phyloP scores from a whole-genome alignment of 2,797 vertebrate species.

The Acanthurus lineatus region DNA sequence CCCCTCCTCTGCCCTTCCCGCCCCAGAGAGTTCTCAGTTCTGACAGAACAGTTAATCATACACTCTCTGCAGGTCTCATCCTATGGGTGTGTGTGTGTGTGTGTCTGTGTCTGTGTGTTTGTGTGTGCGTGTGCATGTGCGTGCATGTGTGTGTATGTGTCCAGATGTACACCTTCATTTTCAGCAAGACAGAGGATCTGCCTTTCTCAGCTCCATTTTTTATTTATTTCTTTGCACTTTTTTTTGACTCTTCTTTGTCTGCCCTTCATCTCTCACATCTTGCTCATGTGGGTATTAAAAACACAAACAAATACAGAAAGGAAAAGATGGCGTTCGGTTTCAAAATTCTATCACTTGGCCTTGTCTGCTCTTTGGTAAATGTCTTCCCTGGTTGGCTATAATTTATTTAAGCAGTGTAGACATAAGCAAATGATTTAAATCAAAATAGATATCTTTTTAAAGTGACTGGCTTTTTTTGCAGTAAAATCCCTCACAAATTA shows the following conservation, averaged over 20 bases:
- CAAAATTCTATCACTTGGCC: not conserved
- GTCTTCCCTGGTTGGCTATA: no score
- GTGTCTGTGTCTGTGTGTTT: slow-evolving; percentile 10
- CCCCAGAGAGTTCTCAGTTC: slow-evolving; percentile 76
- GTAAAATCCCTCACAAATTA: not conserved
- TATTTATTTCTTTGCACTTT: slow-evolving; percentile 32
- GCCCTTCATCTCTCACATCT: slow-evolving; percentile 20
- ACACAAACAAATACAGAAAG: slow-evolving; percentile 1
- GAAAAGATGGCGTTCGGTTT: not conserved
- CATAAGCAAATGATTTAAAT: not conserved
- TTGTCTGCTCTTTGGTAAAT: not conserved
- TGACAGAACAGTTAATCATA: slow-evolving; percentile 83
- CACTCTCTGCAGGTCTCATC: slow-evolving; percentile 74
- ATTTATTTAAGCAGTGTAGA: not conserved
- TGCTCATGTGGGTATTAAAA: slow-evolving; percentile 16
- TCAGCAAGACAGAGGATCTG: slow-evolving; percentile 59
- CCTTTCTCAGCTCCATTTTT: slow-evolving; percentile 50
- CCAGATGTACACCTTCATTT: slow-evolving; percentile 75
- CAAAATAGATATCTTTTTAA: not conserved
- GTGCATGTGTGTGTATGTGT: slow-evolving; percentile 29
- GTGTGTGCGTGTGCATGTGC: no score
- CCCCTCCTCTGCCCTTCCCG: slow-evolving; percentile 69
- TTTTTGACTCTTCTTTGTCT: slow-evolving; percentile 47
- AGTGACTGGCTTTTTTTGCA: not conserved
- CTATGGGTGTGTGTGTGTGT: slow-evolving; percentile 29